Evolutionary conservation across 2,888 invertebrate species (phyloP), one percentile per base, ranked within the genome.

Genomic region (Cataglyphis albicans): DNA sequence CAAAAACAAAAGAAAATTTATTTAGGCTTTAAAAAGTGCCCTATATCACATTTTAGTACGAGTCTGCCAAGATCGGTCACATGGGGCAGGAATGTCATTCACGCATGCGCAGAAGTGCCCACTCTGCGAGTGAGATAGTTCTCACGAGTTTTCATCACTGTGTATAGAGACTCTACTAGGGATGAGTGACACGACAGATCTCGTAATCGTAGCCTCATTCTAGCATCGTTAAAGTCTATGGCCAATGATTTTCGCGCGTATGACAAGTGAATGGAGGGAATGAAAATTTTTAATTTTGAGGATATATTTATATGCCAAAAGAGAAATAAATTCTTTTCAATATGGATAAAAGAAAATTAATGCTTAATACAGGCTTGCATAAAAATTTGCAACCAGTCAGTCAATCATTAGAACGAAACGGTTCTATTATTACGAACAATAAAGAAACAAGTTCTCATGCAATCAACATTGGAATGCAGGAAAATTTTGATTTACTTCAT

Each of bases 311-410:
- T 6, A 25, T 41, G 0, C 41, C 15, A 12, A 12, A 29, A 25
- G 10, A 10, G 3, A 55, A 38, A 59, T 5, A 18, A 38, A 15
- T 12, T 48, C 18, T 41, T 18, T 32, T 10, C 9, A 18, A 6
- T 15, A 90, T 90, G 90, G 90, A 90, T 65, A 84, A 81, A 70
- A 82, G 90, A 78, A 90, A 76, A 35, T 80, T 90, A 18, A 81
- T 65, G 35, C 73, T 76, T 12, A 86, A 85, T 67, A 64, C 21
- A 52, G 32, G 75, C 3, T 82, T 90, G 52, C 88, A 85, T 59
- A 83, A 82, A 38, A 81, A 84, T 52, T 52, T 90, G 15, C 32
- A 32, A 10, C 0, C 10, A n/a, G 9, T n/a, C 1, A 70, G 61
- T 61, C 76, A 81, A 32, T 72, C 64, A 4, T 88, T 29, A 32